Percentiles rank a stretch among this genome's conserved stretches.
Evolutionary conservation across 2,113 vertebrate genomes (phyloP).

Genomic region (Pygoscelis antarcticus): DNA sequence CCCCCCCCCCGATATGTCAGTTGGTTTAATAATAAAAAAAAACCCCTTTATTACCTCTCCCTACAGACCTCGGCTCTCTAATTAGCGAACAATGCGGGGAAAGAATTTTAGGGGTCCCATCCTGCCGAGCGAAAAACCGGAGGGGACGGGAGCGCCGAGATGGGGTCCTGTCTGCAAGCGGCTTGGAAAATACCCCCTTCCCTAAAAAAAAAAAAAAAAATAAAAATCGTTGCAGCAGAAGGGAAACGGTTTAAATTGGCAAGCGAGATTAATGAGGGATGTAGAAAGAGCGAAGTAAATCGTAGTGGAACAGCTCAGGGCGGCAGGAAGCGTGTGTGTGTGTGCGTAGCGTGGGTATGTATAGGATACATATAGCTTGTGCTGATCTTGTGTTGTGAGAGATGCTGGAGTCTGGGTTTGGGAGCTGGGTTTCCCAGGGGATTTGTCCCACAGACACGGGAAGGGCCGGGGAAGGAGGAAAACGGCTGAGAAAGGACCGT

Average conservation of each 20-base stretch:
- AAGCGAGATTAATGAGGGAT: neutral
- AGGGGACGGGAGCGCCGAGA: too few species aligned
- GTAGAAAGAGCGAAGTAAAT: neutral
- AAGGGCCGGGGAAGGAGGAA: neutral
- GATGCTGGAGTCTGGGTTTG: neutral
- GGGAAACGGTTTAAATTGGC: conserved; percentile 9
- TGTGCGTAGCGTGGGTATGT: neutral
- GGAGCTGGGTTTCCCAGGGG: neutral
- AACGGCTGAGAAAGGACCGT: neutral
- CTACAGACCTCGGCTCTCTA: too few species aligned
- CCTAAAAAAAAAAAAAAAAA: too few species aligned
- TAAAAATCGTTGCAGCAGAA: neutral
- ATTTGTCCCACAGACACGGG: neutral
- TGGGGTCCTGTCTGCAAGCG: too few species aligned
- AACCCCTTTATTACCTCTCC: too few species aligned
- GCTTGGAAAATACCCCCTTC: too few species aligned
- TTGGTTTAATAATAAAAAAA: too few species aligned
- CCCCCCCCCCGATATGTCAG: neutral
- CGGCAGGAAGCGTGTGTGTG: neutral
- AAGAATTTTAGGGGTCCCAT: too few species aligned
- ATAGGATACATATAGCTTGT: fast-evolving
- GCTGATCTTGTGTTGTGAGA: neutral
- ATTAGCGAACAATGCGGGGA: too few species aligned
- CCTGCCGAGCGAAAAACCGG: too few species aligned
- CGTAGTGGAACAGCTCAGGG: neutral